Evolutionary conservation across 2,113 vertebrate genomes (phyloP).

Genomic region (Trichechus manatus): DNA sequence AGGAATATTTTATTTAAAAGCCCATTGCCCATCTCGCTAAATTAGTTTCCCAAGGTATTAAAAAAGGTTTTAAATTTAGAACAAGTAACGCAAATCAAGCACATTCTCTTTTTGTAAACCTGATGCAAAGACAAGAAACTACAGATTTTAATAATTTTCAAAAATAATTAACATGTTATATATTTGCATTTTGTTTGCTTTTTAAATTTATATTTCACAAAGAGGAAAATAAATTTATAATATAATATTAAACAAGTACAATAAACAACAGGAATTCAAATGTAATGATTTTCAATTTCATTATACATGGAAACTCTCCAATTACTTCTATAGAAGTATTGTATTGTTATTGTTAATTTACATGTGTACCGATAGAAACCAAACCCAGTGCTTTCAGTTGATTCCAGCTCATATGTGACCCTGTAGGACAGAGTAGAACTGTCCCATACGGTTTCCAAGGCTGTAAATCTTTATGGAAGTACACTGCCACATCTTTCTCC

Average conservation of each 20-base stretch:
- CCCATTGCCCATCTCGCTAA: background rate
- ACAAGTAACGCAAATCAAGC: background rate
- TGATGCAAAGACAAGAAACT: background rate
- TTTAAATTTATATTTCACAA: background rate
- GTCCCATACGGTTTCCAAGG: no score
- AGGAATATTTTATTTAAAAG: slow-evolving; percentile 58
- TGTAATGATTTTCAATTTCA: slow-evolving; percentile 8
- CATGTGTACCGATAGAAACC: background rate
- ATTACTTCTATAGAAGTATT: background rate
- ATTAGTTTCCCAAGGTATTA: background rate
- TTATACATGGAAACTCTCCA: background rate
- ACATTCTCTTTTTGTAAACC: background rate
- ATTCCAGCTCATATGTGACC: no score
- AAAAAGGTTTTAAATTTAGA: background rate
- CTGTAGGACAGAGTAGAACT: no score
- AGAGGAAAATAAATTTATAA: background rate
- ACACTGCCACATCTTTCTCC: no score
- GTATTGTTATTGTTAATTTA: background rate
- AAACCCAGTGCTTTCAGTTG: no score
- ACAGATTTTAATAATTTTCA: background rate
- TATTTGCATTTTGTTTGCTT: background rate
- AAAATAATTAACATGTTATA: background rate
- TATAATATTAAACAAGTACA: background rate
- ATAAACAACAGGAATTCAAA: background rate
- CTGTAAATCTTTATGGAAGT: no score